phyloP scores from a whole-genome alignment of 2,797 vertebrate species.

The Ctenopoma multispine region DNA sequence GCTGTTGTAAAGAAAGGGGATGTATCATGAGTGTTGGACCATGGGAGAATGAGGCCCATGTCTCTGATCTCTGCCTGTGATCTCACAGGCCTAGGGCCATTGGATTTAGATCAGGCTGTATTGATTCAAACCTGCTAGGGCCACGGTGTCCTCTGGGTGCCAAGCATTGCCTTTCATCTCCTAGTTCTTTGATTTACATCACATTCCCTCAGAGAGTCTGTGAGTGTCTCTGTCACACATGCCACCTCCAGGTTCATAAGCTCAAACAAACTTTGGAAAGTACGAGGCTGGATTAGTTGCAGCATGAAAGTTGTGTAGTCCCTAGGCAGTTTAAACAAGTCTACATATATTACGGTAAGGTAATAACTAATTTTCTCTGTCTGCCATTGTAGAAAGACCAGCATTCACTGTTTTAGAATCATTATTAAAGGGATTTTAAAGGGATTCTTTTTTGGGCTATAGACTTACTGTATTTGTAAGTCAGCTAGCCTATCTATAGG shows the following conservation, averaged over 20 bases:
- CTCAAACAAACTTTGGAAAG: constrained; percentile 29
- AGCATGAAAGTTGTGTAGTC: constrained; percentile 4
- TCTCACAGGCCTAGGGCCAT: constrained; percentile 59
- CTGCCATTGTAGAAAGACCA: no score
- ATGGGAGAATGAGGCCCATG: constrained; percentile 28
- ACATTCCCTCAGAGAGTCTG: constrained; percentile 57
- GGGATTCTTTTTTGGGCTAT: no score
- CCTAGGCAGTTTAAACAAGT: not conserved
- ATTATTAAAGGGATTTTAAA: no score
- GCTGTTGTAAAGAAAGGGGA: constrained; percentile 33
- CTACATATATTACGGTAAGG: not conserved
- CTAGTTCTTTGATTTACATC: constrained; percentile 69
- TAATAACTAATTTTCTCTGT: not conserved
- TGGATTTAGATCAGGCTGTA: constrained; percentile 66
- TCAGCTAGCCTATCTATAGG: no score
- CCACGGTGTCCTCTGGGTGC: constrained; percentile 59
- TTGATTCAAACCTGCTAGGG: constrained; percentile 59
- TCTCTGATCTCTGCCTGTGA: constrained; percentile 68
- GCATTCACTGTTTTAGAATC: no score
- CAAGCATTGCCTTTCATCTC: constrained; percentile 67
- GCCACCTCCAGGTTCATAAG: constrained; percentile 49
- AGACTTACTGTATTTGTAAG: no score
- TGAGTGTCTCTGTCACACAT: constrained; percentile 27
- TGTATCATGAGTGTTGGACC: constrained; percentile 26
- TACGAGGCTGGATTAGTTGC: constrained; percentile 18